Evolutionary conservation across 2,797 vertebrate species (phyloP).

Genomic region (Echiichthys vipera): DNA sequence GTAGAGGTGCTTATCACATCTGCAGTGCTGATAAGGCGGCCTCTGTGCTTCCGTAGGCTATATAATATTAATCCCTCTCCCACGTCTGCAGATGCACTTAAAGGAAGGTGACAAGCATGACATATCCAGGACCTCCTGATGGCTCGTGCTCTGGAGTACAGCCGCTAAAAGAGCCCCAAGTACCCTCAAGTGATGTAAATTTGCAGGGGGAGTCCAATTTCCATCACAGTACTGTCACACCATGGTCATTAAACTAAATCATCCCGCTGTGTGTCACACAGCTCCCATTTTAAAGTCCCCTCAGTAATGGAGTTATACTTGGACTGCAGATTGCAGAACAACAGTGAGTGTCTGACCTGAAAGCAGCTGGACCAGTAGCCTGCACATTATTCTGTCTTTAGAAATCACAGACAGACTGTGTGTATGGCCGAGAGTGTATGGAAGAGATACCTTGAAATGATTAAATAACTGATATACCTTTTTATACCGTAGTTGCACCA

Average conservation of each 20-base stretch:
- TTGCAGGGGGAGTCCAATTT: conserved; percentile 85
- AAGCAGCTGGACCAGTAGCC: conserved; percentile 61
- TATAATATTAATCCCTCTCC: conserved; percentile 89
- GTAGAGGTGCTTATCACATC: conserved; percentile 83
- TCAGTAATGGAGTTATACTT: conserved; percentile 85
- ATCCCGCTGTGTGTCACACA: conserved; percentile 83
- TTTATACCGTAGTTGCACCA: conserved; percentile 17
- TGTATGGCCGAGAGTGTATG: conserved; percentile 14
- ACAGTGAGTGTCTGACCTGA: conserved; percentile 75
- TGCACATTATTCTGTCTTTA: conserved; percentile 69
- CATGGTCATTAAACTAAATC: conserved; percentile 88
- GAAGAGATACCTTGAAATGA: conserved; percentile 43
- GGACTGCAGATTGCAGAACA: conserved; percentile 80
- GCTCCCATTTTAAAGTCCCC: conserved; percentile 81
- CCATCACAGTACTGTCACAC: conserved; percentile 85
- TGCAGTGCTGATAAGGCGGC: conserved; percentile 83
- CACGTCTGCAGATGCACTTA: conserved; percentile 86
- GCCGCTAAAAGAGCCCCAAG: conserved; percentile 84
- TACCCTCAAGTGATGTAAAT: conserved; percentile 86
- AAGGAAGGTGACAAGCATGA: conserved; percentile 89
- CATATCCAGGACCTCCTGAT: conserved; percentile 89
- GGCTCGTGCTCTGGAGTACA: conserved; percentile 83
- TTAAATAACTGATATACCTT: conserved; percentile 42
- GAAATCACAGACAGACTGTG: conserved; percentile 59
- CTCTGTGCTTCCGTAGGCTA: conserved; percentile 84